Evolutionary conservation across 2,797 vertebrate species (phyloP), one percentile per base, ranked within the genome.

Genomic region (Petrocephalus sullivani): DNA sequence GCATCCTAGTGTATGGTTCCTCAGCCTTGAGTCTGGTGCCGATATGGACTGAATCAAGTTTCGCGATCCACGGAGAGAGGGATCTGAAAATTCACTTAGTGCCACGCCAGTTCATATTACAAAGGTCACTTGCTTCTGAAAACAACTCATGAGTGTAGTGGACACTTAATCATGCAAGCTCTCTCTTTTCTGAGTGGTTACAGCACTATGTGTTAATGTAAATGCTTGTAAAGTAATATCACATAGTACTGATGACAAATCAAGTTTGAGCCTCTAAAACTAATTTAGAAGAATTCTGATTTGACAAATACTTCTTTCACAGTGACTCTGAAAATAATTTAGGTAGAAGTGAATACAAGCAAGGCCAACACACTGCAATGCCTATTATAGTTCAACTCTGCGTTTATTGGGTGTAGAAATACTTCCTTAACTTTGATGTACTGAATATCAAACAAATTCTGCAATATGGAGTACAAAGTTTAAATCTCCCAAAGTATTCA

Each of bases 391-490:
- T 78, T 37, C 71, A 78, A 78, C 71, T 78, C 71, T 78, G 28
- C 0, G 1, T 78, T 78, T 78, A 78, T 78, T 78, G 71, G 16
- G 71, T 78, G 41, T 78, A 46, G 71, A 78, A 78, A 78, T 28
- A 41, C 71, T 78, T 78, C 37, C 37, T 46, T 46, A 46, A 78
- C 71, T 78, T 16, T 75, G 33, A 75, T 41, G 71, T 16, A 46
- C 71, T 19, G 16, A 83, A 83, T n/a, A 28, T 64, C 61, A 64
- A 23, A 64, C 54, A 85, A 37, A 7, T 86, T 86, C 53, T 60
- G 84, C 23, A 58, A 86, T 58, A 57, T 37, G 23, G 46, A 56
- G 28, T 85, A 85, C 14, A 85, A 85, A 85, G 51, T 58, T 85
- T 56, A 85, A 85, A 16, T 57, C 83, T 57, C 53, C 23, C 37